Conservation (phyloP, 2,797 vertebrate genomes). For the Australoheros facetus region DNA sequence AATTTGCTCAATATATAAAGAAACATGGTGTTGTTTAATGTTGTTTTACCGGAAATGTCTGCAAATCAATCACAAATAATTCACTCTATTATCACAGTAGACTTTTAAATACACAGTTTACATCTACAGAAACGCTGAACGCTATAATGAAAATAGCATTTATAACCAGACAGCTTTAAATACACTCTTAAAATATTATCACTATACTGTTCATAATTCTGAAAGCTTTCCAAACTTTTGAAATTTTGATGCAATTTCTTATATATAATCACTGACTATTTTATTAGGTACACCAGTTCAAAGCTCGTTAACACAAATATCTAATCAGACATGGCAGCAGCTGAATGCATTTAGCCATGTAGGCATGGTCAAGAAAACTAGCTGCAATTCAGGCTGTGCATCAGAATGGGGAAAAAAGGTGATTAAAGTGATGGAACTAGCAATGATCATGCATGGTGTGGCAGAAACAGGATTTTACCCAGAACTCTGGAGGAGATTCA, state of each 20-base stretch:
- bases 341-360: too few relatives aligned
- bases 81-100: too few relatives aligned
- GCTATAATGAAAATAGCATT: background rate
- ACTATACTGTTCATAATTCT: background rate
- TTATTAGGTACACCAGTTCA: background rate
- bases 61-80: background rate
- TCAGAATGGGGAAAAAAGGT: too few relatives aligned
- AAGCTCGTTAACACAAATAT: background rate
- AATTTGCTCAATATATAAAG: background rate
- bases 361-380: too few relatives aligned
- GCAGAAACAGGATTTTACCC: too few relatives aligned
- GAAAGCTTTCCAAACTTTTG: rapidly evolving
- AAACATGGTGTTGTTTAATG: background rate
- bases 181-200: background rate
- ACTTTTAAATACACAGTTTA: background rate
- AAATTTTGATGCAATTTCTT: background rate
- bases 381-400: too few relatives aligned
- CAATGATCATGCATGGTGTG: too few relatives aligned
- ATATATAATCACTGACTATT: rapidly evolving
- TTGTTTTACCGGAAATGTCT: background rate
- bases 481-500: too few relatives aligned
- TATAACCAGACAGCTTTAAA: background rate
- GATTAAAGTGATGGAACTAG: too few relatives aligned
- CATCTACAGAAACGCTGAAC: background rate
- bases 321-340: too few relatives aligned